These are phyloP conservation scores for Helogale parvula DNA, from an alignment of 2,113 vertebrate genomes.

Conservation along the genomic window DNA sequence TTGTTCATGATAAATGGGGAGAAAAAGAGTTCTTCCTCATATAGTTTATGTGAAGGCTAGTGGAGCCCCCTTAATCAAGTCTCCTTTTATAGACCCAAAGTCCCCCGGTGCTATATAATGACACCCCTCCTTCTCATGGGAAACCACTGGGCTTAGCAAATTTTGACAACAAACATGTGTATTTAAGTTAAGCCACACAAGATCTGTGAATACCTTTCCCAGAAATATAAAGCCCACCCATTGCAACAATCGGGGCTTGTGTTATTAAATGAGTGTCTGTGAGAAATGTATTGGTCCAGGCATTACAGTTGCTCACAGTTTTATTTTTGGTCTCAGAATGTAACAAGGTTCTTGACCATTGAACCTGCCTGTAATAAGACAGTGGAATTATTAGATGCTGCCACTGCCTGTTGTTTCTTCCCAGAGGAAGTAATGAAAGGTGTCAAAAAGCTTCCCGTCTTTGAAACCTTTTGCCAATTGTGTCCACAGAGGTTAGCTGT, in stretches of 20 bases:
- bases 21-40: not conserved
- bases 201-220: not conserved
- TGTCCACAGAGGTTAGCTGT: not conserved
- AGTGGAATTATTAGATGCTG: not conserved
- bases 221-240: conserved; percentile 19
- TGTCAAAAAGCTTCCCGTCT: not conserved
- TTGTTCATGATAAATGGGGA: not conserved
- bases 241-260: not conserved
- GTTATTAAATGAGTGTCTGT: conserved; percentile 22
- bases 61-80: not conserved
- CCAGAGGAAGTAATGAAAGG: conserved; percentile 37
- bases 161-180: not conserved
- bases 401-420: not conserved
- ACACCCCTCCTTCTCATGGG: not conserved
- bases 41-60: not conserved
- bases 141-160: not conserved
- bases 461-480: not conserved
- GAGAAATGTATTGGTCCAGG: not conserved
- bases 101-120: not conserved
- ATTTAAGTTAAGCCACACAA: conserved; percentile 13
- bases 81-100: not conserved
- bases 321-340: not conserved
- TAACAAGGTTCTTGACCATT: not conserved
- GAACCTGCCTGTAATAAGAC: not conserved
- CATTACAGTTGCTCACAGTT: not conserved